Conservation (phyloP, 2,797 vertebrate genomes). For the Orientallactaga sibirica region DNA sequence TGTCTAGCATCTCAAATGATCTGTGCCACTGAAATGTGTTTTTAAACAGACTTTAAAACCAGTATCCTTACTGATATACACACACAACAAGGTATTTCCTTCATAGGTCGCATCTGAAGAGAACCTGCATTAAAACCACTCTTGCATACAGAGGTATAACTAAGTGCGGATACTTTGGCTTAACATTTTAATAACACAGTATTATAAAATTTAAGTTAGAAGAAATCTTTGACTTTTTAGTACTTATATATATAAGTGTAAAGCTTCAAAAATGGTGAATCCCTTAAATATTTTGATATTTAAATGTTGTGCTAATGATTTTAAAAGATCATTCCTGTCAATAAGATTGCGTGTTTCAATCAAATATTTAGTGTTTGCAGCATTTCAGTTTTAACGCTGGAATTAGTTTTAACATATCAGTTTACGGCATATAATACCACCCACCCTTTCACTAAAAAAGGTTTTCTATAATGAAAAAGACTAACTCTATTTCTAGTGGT, state of each 20-base stretch:
- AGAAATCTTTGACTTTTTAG: conserved; percentile 73
- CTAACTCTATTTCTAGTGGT: conserved; percentile 94
- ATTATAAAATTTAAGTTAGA: conserved; percentile 73
- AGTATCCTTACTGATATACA: conserved; percentile 28
- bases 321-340: conserved; percentile 72
- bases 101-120: conserved; percentile 41
- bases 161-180: conserved; percentile 79
- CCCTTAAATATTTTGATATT: conserved; percentile 65
- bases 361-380: conserved; percentile 84
- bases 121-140: conserved; percentile 30
- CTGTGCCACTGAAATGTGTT: conserved; percentile 60
- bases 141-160: conserved; percentile 70
- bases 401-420: conserved; percentile 75
- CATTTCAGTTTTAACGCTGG: conserved; percentile 80
- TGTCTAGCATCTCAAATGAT: conserved; percentile 46
- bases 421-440: conserved; percentile 22
- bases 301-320: conserved; percentile 70
- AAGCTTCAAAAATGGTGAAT: conserved; percentile 82
- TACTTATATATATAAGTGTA: conserved; percentile 78
- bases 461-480: conserved; percentile 94
- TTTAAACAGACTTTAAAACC: conserved; percentile 25
- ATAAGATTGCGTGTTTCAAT: conserved; percentile 74
- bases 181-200: conserved; percentile 66
- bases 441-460: conserved; percentile 84
- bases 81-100: conserved; percentile 56